These are phyloP conservation scores for Urocyon cinereoargenteus DNA, from an alignment of 2,797 vertebrate species.

Conservation along the genomic window DNA sequence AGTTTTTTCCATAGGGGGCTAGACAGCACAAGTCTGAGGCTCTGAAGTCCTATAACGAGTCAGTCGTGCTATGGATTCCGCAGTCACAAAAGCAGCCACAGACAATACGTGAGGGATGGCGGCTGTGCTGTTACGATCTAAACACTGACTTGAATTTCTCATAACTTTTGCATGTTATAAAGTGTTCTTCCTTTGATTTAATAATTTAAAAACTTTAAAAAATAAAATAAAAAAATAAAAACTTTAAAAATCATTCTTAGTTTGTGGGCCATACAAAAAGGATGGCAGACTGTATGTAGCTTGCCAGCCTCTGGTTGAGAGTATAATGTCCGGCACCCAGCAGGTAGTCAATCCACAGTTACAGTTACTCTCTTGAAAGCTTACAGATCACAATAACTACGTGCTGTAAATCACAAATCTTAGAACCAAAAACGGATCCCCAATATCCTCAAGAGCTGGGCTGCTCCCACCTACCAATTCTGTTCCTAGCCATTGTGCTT, in stretches of 20 bases:
- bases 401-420: not conserved
- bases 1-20: accelerated
- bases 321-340: accelerated
- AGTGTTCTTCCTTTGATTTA: not conserved
- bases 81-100: not conserved
- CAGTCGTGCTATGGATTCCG: accelerated
- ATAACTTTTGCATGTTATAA: not conserved
- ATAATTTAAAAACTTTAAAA: not conserved
- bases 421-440: not conserved
- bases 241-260: not conserved
- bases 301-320: not conserved
- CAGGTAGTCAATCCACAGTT: not conserved
- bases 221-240: no score
- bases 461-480: not conserved
- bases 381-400: not conserved
- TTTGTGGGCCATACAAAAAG: not conserved
- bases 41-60: not conserved
- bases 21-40: not conserved
- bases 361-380: not conserved
- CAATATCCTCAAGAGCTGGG: not conserved
- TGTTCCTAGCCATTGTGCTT: accelerated
- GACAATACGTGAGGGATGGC: accelerated
- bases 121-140: not conserved
- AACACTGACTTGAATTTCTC: not conserved
- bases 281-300: accelerated